These are phyloP conservation scores for Rhabdophis nuchalis DNA, from an alignment of 2,797 vertebrate species.

Conservation along the genomic window DNA sequence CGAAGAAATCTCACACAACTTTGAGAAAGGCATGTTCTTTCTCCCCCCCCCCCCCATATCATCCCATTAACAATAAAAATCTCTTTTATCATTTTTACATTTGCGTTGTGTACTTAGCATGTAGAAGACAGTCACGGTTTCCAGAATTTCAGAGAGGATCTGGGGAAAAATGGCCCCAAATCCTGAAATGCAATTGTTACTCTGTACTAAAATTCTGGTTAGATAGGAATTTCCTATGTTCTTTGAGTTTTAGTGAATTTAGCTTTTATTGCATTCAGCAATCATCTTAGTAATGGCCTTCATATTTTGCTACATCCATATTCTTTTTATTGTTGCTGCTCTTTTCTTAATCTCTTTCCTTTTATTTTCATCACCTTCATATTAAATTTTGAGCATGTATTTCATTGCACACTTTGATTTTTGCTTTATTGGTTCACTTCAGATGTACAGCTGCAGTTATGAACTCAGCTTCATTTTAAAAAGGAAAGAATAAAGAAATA, in stretches of 20 bases:
- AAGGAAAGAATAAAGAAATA: background rate
- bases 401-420: constrained; percentile 9
- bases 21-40: background rate
- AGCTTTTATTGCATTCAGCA: background rate
- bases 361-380: constrained; percentile 14
- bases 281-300: background rate
- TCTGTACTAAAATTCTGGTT: background rate
- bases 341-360: background rate
- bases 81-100: background rate
- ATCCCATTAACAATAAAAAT: background rate
- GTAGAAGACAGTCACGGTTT: background rate
- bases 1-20: background rate
- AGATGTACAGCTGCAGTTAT: background rate
- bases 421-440: constrained; percentile 13
- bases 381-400: constrained; percentile 19
- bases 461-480: constrained; percentile 7
- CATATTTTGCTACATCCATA: background rate
- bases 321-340: background rate
- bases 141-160: background rate
- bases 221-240: background rate
- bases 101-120: background rate
- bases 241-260: background rate
- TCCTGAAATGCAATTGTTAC: background rate
- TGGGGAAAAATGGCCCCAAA: background rate
- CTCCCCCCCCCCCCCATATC: background rate